These are phyloP conservation scores for Lepilemur ruficaudatus DNA, from an alignment of 2,797 vertebrate species.

Conservation along the genomic window DNA sequence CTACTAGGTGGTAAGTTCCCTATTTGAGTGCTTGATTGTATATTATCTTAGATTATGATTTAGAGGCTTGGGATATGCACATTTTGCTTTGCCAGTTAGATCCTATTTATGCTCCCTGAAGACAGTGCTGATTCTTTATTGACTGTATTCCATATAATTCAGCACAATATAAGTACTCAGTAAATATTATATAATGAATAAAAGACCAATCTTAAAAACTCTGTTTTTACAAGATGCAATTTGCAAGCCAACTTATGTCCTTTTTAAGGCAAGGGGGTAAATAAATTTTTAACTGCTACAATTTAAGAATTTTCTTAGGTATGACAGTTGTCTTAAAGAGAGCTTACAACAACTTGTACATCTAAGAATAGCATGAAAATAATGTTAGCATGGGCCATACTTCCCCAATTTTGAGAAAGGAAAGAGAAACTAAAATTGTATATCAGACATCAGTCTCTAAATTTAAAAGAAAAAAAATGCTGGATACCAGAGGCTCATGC, in stretches of 20 bases:
- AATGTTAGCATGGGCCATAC: constrained; percentile 38
- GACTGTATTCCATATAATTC: constrained; percentile 4
- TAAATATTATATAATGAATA: constrained; percentile 13
- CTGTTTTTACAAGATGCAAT: constrained; percentile 1
- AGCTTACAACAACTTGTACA: background rate
- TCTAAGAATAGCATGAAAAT: constrained; percentile 33
- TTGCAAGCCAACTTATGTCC: background rate
- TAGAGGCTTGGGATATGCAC: background rate
- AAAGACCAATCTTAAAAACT: constrained; percentile 15
- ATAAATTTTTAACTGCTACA: constrained; percentile 16
- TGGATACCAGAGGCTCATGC: background rate
- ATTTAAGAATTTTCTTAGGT: constrained; percentile 32
- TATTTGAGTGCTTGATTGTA: background rate
- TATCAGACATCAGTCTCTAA: constrained; percentile 37
- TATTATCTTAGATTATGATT: background rate
- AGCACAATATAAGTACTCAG: constrained; percentile 10
- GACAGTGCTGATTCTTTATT: background rate
- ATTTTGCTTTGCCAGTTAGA: constrained; percentile 18
- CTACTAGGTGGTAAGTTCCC: background rate
- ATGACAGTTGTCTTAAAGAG: background rate
- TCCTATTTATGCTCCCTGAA: background rate
- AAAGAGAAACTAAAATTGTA: constrained; percentile 67
- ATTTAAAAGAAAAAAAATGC: background rate
- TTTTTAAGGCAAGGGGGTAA: constrained; percentile 39
- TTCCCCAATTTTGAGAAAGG: constrained; percentile 51